Base-by-base conservation (phyloP, 2,888 invertebrate species). In the Phaonia tiefii region DNA sequence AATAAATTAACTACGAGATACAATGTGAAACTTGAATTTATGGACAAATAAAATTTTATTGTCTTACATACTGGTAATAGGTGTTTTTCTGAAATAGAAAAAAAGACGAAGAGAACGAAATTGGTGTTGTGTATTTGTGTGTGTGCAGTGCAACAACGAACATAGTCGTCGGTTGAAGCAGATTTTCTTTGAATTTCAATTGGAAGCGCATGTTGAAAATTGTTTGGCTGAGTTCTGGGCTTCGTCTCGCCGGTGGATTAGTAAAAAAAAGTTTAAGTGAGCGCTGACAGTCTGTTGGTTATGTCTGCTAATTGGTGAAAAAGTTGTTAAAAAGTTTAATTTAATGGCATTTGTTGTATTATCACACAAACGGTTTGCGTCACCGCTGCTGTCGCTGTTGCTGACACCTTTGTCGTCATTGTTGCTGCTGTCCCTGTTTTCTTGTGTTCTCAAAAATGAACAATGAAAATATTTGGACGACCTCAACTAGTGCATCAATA, bases 381-480 rank as follows among this genome's bases (percentile, higher is more conserved):
- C 78, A 75, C 78, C 56, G 63, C 54, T 31, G 71, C 56, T 73
- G 76, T 75, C 75, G 78, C 71, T 81, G 77, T 71, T 67, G 76
- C 60, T 37, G 42, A 67, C 67, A 71, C 72, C 75, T 66, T 78
- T 75, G 72, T 58, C 25, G 31, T 67, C 67, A 37, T 56, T 51
- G 67, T 72, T 56, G 25, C 26, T 56, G 54, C 54, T 22, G 63
- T 63, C 42, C 22, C 42, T 22, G 60, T 73, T 37, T 67, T 67
- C 26, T 31, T 31, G 3, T 71, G 72, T 84, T 80, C 78, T 79
- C 54, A 83, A 87, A 87, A 85, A 87, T 86, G 86, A 88, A 86
- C 88, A 87, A 88, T 89, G 89, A 88, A 89, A 86, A 85, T 86
- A 84, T 86, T 88, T 86, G 76, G 78, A 79, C 72, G 49, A 25